Percentiles rank a stretch among this genome's conserved stretches.
Evolutionary conservation across 2,888 invertebrate species (phyloP).

Genomic region (Athalia rosae): DNA sequence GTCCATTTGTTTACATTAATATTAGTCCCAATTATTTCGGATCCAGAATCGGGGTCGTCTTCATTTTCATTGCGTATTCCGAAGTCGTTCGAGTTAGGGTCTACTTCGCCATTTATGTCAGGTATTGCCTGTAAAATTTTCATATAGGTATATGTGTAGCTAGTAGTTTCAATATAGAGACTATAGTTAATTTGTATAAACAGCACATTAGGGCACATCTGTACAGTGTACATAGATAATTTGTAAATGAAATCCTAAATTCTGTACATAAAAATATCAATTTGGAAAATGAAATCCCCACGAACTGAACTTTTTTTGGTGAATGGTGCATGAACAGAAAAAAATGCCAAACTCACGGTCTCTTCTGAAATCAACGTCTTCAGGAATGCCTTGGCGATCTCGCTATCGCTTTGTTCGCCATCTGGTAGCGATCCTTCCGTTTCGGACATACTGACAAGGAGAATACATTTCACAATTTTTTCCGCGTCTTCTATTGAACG

Average conservation of each 20-base stretch:
- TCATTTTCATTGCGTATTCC: not conserved
- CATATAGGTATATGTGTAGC: not conserved
- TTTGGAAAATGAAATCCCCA: not conserved
- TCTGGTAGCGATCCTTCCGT: constrained; percentile 34
- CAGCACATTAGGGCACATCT: too few relatives aligned
- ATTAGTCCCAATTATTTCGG: not conserved
- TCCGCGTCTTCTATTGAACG: constrained; percentile 7
- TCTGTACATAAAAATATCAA: not conserved
- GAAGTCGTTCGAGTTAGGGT: not conserved
- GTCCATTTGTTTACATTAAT: constrained; percentile 6
- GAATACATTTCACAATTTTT: constrained; percentile 28
- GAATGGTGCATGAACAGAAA: not conserved
- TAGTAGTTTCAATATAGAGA: not conserved
- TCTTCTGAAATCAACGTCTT: constrained; percentile 22
- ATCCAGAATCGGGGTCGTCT: not conserved
- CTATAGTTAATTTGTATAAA: too few relatives aligned
- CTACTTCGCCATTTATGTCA: not conserved
- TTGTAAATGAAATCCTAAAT: too few relatives aligned
- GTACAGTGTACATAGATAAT: too few relatives aligned
- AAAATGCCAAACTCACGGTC: not conserved
- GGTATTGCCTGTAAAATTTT: not conserved
- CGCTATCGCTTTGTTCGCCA: constrained; percentile 4
- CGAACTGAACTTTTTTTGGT: not conserved
- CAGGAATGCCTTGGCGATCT: constrained; percentile 24
- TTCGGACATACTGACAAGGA: constrained; percentile 2